phyloP scores from a whole-genome alignment of 1,140 invertebrate species.

The Zeugodacus cucurbitae region DNA sequence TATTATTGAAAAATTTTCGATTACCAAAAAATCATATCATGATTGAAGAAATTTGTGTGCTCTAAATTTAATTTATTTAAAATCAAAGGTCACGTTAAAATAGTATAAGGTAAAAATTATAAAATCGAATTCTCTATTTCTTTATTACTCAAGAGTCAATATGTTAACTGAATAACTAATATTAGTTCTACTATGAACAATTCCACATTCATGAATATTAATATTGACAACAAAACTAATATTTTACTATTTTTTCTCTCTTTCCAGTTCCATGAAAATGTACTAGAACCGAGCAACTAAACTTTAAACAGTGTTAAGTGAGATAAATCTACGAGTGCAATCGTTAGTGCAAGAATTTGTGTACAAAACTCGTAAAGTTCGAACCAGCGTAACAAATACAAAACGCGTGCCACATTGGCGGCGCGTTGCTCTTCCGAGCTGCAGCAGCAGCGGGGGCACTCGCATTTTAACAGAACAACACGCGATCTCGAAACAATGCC shows the following conservation, averaged over 20 bases:
- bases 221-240: too few relatives aligned
- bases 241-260: not conserved
- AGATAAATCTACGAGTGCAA: not conserved
- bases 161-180: too few relatives aligned
- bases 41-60: too few relatives aligned
- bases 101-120: too few relatives aligned
- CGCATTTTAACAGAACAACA: not conserved
- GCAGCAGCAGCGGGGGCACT: not conserved
- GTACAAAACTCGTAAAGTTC: not conserved
- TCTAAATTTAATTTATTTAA: too few relatives aligned
- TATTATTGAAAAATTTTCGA: too few relatives aligned
- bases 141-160: too few relatives aligned
- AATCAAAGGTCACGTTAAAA: too few relatives aligned
- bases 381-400: not conserved
- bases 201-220: too few relatives aligned
- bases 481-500: not conserved
- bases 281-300: not conserved
- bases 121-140: too few relatives aligned
- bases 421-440: conserved; percentile 10
- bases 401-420: conserved; percentile 16
- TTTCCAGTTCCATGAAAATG: conserved; percentile 18
- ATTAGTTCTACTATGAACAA: too few relatives aligned
- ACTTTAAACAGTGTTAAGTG: not conserved
- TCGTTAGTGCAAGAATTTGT: not conserved
- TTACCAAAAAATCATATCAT: too few relatives aligned